Evolutionary conservation across 1,140 invertebrate species (phyloP).

Genomic region (Lanistes nyassanus): DNA sequence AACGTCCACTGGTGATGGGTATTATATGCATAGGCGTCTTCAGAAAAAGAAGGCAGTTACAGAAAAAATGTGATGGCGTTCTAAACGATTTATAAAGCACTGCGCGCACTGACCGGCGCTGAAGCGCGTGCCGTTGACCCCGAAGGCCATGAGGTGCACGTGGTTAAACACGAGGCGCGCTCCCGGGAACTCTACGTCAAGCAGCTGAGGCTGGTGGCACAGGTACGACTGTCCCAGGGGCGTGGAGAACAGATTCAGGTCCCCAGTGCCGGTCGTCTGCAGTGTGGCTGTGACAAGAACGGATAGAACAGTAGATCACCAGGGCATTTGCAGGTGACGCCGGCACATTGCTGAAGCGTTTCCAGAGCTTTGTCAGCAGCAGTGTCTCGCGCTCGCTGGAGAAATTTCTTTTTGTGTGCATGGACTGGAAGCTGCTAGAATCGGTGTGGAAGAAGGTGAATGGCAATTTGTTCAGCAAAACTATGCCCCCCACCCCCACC

Average conservation of each 20-base stretch:
- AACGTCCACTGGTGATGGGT: too few species aligned
- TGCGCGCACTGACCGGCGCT: neutral
- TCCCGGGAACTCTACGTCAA: slow-evolving; percentile 1
- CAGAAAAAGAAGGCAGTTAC: too few species aligned
- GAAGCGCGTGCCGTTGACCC: neutral
- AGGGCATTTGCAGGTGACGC: neutral
- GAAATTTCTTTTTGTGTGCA: neutral
- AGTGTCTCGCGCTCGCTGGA: neutral
- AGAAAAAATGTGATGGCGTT: too few species aligned
- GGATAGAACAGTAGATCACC: neutral
- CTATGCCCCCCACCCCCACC: neutral
- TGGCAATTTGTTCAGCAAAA: neutral
- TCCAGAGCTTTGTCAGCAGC: neutral
- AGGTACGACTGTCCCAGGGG: slow-evolving; percentile 19
- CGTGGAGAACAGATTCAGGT: slow-evolving; percentile 11
- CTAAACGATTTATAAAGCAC: too few species aligned
- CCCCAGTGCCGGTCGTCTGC: neutral
- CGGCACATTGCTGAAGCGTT: neutral
- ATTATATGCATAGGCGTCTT: too few species aligned
- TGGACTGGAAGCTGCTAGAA: neutral
- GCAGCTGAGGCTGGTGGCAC: neutral
- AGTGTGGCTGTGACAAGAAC: neutral
- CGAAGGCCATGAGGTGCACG: slow-evolving; percentile 7
- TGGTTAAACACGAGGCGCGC: slow-evolving; percentile 12
- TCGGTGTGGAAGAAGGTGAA: neutral